phyloP scores from a whole-genome alignment of 2,113 vertebrate genomes.

The Plecotus auritus region DNA sequence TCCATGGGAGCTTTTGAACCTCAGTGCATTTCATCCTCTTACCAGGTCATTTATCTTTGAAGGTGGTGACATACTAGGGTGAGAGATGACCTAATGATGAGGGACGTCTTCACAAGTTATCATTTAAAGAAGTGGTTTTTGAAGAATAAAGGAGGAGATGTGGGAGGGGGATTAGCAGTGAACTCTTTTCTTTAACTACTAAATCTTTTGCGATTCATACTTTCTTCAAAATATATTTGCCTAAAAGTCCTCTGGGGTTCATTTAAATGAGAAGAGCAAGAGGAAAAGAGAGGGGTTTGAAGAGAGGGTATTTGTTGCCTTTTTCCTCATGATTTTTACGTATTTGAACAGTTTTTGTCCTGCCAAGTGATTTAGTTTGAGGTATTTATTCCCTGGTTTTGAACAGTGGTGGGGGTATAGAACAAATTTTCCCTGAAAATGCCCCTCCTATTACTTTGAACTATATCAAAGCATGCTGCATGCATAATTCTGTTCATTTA shows the following conservation, averaged over 20 bases:
- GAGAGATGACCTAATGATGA: slow-evolving; percentile 44
- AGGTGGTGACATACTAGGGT: slow-evolving; percentile 32
- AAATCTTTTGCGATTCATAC: slow-evolving; percentile 29
- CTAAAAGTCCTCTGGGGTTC: slow-evolving; percentile 25
- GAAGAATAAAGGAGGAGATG: slow-evolving; percentile 30
- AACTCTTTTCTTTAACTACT: slow-evolving; percentile 5
- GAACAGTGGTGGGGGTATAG: not conserved
- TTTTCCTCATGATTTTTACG: not conserved
- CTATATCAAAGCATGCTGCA: slow-evolving; percentile 54
- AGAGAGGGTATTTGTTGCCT: slow-evolving; percentile 23
- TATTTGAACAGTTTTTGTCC: slow-evolving; percentile 36
- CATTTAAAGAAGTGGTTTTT: slow-evolving; percentile 47
- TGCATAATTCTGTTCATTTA: slow-evolving; percentile 54
- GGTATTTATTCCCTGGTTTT: not conserved
- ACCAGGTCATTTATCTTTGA: slow-evolving; percentile 49
- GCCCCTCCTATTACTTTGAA: slow-evolving; percentile 46
- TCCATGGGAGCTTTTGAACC: slow-evolving; percentile 26
- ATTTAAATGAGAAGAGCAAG: slow-evolving; percentile 13
- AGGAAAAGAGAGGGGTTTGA: slow-evolving; percentile 2
- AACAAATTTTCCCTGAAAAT: slow-evolving; percentile 30
- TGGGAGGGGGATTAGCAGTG: not conserved
- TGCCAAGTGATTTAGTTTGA: slow-evolving; percentile 26
- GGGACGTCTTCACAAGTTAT: slow-evolving; percentile 42
- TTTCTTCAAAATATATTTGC: slow-evolving; percentile 52
- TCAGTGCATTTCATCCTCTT: slow-evolving; percentile 30